These are phyloP conservation scores for Micrasema minimum DNA, from an alignment of 1,140 invertebrate species.

Conservation along the genomic window DNA sequence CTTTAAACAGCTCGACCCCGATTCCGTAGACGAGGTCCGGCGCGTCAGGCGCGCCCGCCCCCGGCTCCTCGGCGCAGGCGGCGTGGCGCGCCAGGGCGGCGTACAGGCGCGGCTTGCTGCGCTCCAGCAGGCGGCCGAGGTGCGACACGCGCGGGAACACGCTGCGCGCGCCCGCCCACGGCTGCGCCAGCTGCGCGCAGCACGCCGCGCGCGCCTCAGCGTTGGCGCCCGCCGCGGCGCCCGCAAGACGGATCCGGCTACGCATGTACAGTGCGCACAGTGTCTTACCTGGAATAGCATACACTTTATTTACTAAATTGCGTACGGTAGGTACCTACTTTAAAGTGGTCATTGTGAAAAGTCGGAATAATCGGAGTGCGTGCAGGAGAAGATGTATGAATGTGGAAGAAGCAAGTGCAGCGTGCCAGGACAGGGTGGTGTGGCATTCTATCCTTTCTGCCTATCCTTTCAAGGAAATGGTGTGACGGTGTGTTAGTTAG, in stretches of 20 bases:
- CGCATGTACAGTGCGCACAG: slow-evolving; percentile 50
- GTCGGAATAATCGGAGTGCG: too few relatives aligned
- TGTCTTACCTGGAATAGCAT: slow-evolving; percentile 44
- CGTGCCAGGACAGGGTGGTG: too few relatives aligned
- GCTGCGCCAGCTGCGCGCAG: slow-evolving; percentile 57
- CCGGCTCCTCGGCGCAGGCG: slow-evolving; percentile 59
- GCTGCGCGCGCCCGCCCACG: slow-evolving; percentile 58
- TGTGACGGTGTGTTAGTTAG: too few relatives aligned
- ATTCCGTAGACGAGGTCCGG: slow-evolving; percentile 62
- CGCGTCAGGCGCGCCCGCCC: slow-evolving; percentile 59
- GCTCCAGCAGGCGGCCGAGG: slow-evolving; percentile 56
- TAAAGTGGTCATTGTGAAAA: too few relatives aligned
- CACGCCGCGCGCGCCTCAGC: slow-evolving; percentile 49
- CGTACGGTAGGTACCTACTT: too few relatives aligned
- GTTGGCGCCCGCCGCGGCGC: slow-evolving; percentile 9
- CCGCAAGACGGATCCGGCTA: slow-evolving; percentile 41
- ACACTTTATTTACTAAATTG: too few relatives aligned
- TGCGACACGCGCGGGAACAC: slow-evolving; percentile 49
- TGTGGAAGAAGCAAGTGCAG: too few relatives aligned
- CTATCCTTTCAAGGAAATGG: too few relatives aligned
- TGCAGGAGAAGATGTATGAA: too few relatives aligned
- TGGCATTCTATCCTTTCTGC: too few relatives aligned
- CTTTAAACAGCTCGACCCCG: slow-evolving; percentile 62
- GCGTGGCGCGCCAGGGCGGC: slow-evolving; percentile 62
- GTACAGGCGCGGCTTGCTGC: slow-evolving; percentile 62